Conservation (phyloP, 2,797 vertebrate species). For the Eleutherodactylus coqui region DNA sequence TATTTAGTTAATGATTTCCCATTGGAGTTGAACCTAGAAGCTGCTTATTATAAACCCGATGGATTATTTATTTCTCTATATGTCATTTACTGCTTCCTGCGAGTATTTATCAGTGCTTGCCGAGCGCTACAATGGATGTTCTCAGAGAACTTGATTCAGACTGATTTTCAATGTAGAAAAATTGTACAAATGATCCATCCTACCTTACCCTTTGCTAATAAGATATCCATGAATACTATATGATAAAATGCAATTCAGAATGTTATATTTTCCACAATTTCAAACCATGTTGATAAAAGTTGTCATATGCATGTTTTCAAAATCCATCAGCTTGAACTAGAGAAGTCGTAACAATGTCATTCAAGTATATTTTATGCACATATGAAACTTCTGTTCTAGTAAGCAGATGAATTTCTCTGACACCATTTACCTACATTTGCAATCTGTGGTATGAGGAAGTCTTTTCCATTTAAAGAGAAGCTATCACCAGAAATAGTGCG, state of each 20-base stretch:
- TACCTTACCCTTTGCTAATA: conserved; percentile 11
- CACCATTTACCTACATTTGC: neutral
- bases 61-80: conserved; percentile 56
- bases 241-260: conserved; percentile 9
- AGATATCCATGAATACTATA: conserved; percentile 26
- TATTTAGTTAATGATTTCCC: conserved; percentile 60
- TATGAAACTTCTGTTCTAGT: neutral
- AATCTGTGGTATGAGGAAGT: neutral
- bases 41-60: conserved; percentile 56
- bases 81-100: conserved; percentile 50
- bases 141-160: conserved; percentile 20
- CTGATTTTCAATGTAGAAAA: conserved; percentile 31
- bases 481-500: no score
- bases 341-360: neutral
- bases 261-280: conserved; percentile 8
- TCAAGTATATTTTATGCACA: neutral
- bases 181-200: neutral
- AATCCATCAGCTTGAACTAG: neutral
- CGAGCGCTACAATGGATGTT: conserved; percentile 13
- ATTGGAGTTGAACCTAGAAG: conserved; percentile 54
- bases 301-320: conserved; percentile 13
- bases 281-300: neutral
- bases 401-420: neutral
- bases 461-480: no score
- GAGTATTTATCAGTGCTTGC: conserved; percentile 52